Conservation (phyloP, 2,888 invertebrate genomes). For the Imbricaverruca yamaguchii region DNA sequence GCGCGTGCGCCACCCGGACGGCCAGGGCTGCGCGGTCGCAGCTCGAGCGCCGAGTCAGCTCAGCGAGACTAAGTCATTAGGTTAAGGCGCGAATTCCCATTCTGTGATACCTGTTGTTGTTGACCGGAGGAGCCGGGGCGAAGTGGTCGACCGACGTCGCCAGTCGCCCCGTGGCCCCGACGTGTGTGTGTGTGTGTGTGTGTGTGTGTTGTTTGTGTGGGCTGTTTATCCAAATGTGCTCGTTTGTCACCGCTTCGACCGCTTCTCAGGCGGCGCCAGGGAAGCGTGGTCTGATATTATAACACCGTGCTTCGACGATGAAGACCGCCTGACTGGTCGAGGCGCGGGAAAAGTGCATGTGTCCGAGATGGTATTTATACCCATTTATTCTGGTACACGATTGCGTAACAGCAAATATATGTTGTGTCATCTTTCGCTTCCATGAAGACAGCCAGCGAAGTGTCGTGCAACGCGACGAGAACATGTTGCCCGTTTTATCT, state of each 20-base stretch:
- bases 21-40: background rate
- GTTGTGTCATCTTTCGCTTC: too few relatives aligned
- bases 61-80: constrained; percentile 4
- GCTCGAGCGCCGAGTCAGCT: background rate
- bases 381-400: too few relatives aligned
- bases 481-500: too few relatives aligned
- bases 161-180: constrained; percentile 2
- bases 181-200: background rate
- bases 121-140: background rate
- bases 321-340: constrained; percentile 5
- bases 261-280: too few relatives aligned
- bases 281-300: too few relatives aligned
- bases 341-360: too few relatives aligned
- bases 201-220: background rate
- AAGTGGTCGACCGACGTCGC: background rate
- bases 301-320: background rate
- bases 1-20: background rate
- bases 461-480: too few relatives aligned
- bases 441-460: too few relatives aligned
- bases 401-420: too few relatives aligned
- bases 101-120: constrained; percentile 2
- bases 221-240: background rate
- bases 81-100: constrained; percentile 21
- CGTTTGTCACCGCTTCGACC: background rate
- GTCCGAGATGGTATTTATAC: too few relatives aligned